A percentile compares a stretch with the other conserved stretches of the same genome.
These are phyloP conservation scores for Promerops cafer DNA, from an alignment of 2,113 vertebrate species.

Conservation along the genomic window DNA sequence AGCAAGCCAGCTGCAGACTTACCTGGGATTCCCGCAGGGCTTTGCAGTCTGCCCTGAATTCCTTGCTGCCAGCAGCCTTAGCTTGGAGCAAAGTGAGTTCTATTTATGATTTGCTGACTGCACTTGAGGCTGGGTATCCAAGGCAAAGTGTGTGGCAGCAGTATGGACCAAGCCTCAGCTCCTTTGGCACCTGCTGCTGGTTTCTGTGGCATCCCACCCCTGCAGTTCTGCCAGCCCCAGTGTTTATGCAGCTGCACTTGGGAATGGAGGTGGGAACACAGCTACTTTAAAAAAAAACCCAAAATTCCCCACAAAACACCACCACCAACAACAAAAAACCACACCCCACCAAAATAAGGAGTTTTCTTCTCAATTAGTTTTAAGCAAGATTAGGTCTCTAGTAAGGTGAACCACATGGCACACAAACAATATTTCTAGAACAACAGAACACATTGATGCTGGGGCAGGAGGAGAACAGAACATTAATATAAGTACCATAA, in stretches of 20 bases:
- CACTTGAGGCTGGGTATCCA: not conserved
- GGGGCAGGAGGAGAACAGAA: not conserved
- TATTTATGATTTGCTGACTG: not conserved
- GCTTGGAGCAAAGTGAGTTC: not conserved
- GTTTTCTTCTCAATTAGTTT: not conserved
- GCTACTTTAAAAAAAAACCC: not conserved
- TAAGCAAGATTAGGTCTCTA: not conserved
- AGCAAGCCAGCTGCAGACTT: not conserved
- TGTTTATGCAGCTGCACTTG: not conserved
- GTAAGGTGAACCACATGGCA: not conserved
- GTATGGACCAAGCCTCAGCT: not conserved
- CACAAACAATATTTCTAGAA: not conserved
- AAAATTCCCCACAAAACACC: rapidly evolving
- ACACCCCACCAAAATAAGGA: rapidly evolving
- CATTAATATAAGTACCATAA: not conserved
- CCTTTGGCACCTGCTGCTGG: conserved; percentile 13
- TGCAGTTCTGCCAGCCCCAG: not conserved
- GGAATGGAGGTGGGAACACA: not conserved
- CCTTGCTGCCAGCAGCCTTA: not conserved
- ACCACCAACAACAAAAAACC: not conserved
- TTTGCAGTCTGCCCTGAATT: not conserved
- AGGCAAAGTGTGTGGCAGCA: not conserved
- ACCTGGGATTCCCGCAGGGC: not conserved
- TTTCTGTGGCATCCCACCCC: not conserved
- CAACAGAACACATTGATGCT: not conserved